These are phyloP conservation scores for Yoshiicerus persimilis DNA, from an alignment of 1,140 invertebrate species.

Conservation along the genomic window DNA sequence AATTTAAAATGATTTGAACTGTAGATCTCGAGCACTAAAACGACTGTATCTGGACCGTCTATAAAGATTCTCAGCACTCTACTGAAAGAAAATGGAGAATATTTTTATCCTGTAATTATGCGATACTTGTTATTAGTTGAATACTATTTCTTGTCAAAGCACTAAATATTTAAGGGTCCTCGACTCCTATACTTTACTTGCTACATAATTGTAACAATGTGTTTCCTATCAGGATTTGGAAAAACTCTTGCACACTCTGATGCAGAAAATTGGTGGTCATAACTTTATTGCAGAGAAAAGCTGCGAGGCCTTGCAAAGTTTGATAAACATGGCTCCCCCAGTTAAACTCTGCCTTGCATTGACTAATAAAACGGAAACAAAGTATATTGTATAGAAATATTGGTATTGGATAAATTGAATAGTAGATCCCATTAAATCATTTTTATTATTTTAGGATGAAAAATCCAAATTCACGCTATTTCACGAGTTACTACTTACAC, in stretches of 20 bases:
- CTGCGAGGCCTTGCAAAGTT: neutral
- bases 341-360: neutral
- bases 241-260: neutral
- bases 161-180: neutral
- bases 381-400: neutral
- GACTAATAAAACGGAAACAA: neutral
- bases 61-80: conserved; percentile 12
- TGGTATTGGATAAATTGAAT: neutral
- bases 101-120: conserved; percentile 3
- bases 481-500: neutral
- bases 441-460: neutral
- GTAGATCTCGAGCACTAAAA: neutral
- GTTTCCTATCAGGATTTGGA: neutral
- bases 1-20: neutral
- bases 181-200: too few species aligned
- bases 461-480: neutral
- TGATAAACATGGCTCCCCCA: neutral
- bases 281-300: neutral
- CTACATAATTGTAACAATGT: neutral
- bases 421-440: neutral
- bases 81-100: neutral
- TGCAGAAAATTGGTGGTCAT: conserved; percentile 11
- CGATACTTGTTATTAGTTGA: too few species aligned
- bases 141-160: too few species aligned
- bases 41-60: neutral